Evolutionary conservation across 2,113 vertebrate genomes (phyloP).

Genomic region (Periophthalmus modestus): DNA sequence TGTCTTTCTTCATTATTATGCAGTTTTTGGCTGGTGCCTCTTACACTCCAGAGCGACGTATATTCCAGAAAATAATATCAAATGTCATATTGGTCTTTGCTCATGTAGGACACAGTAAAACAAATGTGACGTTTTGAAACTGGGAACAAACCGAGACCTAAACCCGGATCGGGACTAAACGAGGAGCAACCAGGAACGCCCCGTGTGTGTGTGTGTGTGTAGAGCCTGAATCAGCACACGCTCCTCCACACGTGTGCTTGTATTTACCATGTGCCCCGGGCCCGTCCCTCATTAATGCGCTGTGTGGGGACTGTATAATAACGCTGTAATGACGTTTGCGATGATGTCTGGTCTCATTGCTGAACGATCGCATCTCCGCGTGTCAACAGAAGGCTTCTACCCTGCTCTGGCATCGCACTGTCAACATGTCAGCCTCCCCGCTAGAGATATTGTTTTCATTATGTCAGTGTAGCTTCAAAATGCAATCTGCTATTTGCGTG

Average conservation of each 20-base stretch:
- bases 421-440: constrained; percentile 32
- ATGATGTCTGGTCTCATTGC: constrained; percentile 12
- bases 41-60: too few relatives aligned
- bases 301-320: constrained; percentile 41
- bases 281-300: constrained; percentile 15
- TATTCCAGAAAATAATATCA: too few relatives aligned
- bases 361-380: constrained; percentile 27
- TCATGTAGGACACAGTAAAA: too few relatives aligned
- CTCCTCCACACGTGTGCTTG: not conserved
- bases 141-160: too few relatives aligned
- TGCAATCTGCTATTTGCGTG: constrained; percentile 42
- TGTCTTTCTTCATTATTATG: too few relatives aligned
- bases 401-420: constrained; percentile 23
- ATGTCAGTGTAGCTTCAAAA: constrained; percentile 25
- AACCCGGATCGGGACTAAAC: not conserved
- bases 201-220: not conserved
- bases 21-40: too few relatives aligned
- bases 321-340: constrained; percentile 35
- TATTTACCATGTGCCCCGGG: not conserved
- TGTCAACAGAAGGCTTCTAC: constrained; percentile 38
- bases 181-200: too few relatives aligned
- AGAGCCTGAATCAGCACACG: not conserved
- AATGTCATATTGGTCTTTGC: too few relatives aligned
- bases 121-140: not conserved
- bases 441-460: constrained; percentile 52